Evolutionary conservation across 2,113 vertebrate species (phyloP).

Genomic region (Poecilia latipinna): DNA sequence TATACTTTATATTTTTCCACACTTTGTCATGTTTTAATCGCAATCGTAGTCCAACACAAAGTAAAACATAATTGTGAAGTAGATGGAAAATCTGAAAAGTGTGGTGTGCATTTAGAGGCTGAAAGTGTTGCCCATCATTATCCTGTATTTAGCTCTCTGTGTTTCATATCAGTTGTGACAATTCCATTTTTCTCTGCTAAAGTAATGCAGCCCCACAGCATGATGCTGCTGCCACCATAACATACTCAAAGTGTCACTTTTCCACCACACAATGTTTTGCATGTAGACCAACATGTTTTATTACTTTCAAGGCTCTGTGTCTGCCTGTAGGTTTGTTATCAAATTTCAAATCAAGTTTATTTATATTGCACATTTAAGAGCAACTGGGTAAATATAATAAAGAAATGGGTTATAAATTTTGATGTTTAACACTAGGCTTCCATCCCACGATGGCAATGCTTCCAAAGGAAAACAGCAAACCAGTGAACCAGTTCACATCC

Average conservation of each 20-base stretch:
- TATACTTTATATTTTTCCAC: not conserved
- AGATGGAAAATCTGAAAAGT: no score
- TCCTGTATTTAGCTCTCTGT: not conserved
- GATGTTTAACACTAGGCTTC: constrained; percentile 81
- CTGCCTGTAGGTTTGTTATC: not conserved
- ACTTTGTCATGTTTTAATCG: not conserved
- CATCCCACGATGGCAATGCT: constrained; percentile 94
- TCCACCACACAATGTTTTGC: not conserved
- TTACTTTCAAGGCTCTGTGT: not conserved
- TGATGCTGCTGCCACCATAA: no score
- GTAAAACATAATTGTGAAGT: no score
- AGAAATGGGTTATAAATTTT: not conserved
- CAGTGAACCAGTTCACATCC: constrained; percentile 96
- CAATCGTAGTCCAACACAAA: not conserved
- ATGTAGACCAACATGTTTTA: not conserved
- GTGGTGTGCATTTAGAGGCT: no score
- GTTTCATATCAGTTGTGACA: not conserved
- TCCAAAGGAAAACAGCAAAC: constrained; percentile 97
- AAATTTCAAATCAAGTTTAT: no score
- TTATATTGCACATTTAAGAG: no score
- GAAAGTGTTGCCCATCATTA: not conserved
- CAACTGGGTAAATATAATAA: no score
- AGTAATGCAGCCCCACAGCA: no score
- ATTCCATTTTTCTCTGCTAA: not conserved
- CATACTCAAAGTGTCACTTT: not conserved